Base-by-base conservation (phyloP, 2,888 invertebrate species). In the Timema cristinae region DNA sequence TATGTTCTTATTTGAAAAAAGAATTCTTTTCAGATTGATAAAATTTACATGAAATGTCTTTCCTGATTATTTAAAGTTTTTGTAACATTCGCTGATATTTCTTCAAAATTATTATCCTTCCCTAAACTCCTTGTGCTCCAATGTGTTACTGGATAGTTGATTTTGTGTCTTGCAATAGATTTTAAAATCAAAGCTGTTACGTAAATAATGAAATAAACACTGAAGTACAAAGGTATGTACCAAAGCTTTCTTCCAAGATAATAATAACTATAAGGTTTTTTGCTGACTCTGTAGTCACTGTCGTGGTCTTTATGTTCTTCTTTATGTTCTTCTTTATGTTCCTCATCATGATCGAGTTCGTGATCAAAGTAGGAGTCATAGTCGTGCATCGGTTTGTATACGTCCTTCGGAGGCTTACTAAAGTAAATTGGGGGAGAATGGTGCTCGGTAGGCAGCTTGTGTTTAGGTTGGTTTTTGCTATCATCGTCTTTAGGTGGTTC, bases 161-260 rank as follows among this genome's bases (percentile, higher is more conserved):
- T 89, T 81, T 91, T 91, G 80, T 91, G 91, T 73, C 91, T 86
- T 52, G 90, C 85, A 52, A 91, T 87, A 6, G 91, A 90, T 80
- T 91, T 91, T 50, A 91, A 84, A 73, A 91, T 89, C 49, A 91
- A 83, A 16, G 90, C 89, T 4, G 88, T 89, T 0, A 91, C 89
- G 78, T 91, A 91, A 72, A 90, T 82, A 69, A 84, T 81, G 75
- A 84, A 84, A 75, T 84, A 91, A 13, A 91, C 88, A 79, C 91
- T 91, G 79, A 91, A 91, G 80, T 91, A 91, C 66, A 91, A 81
- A 0, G 91, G 91, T 74, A 91, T 83, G 79, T 91, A 91, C 86
- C 91, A 91, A 52, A 91, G 82, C 78, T 91, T 91, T 77, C 90
- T 87, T 5, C 91, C 91, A 73, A 91, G 84, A 78, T 89, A 91